Percentiles rank a stretch among this genome's conserved stretches.
These are phyloP conservation scores for Psephotus haematonotus DNA, from an alignment of 2,113 vertebrate species.

Conservation along the genomic window DNA sequence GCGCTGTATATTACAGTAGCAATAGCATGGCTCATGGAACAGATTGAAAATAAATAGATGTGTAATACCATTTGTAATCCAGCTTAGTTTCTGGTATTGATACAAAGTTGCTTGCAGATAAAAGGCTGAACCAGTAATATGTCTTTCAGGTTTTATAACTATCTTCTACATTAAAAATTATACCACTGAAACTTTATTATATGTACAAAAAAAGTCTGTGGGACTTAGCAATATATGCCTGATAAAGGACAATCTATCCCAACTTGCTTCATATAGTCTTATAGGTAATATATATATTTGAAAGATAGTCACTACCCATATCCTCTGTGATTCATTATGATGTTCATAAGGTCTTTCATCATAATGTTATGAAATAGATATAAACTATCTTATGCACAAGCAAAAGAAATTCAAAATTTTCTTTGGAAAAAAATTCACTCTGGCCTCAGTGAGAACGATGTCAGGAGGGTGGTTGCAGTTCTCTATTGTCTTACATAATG, in stretches of 20 bases:
- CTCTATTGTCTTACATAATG: not conserved
- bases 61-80: not conserved
- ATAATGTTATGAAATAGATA: not conserved
- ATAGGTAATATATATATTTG: not conserved
- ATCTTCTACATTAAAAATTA: not conserved
- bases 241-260: not conserved
- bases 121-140: not conserved
- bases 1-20: not conserved
- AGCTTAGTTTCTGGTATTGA: not conserved
- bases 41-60: not conserved
- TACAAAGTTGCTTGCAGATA: not conserved
- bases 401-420: not conserved
- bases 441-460: not conserved
- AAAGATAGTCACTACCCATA: not conserved
- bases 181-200: not conserved
- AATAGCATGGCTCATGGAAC: not conserved
- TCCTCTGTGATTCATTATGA: not conserved
- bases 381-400: not conserved
- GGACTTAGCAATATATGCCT: not conserved
- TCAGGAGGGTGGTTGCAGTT: not conserved
- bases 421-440: not conserved
- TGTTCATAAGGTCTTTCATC: not conserved
- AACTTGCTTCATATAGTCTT: not conserved
- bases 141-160: not conserved
- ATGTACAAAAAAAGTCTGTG: not conserved